Evolutionary conservation across 2,797 vertebrate species (phyloP), one percentile per base, ranked within the genome.

Genomic region (Squalus acanthias): DNA sequence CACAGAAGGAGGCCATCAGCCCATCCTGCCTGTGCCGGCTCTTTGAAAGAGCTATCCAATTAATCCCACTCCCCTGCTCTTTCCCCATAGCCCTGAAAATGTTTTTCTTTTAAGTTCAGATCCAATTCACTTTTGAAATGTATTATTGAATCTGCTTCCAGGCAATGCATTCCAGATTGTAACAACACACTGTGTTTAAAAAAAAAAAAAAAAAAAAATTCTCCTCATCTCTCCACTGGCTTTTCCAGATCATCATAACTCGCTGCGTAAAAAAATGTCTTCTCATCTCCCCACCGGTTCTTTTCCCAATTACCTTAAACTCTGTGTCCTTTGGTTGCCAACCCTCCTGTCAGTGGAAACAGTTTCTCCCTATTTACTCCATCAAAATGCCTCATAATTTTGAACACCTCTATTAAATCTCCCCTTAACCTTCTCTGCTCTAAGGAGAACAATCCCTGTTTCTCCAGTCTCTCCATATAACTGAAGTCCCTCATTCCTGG

Each of bases 91-190:
- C 33, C 60, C 15, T 39, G 33, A 13, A 92, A 67, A 67, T 46
- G 17, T 46, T n/a, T 39, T n/a, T 1, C 46, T 93, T 93, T 69
- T 69, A 8, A 65, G 22, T 93, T 46, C n/a, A 39, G n/a, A 92
- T 67, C 17, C n/a, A 69, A 20, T 67, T 46, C n/a, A 63, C 91
- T 46, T 39, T 93, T 39, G 65, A 69, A 93, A 69, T 22, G 39
- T 93, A 93, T 46, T 46, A 93, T 69, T 69, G n/a, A 93, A 93
- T 39, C 63, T 93, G 17, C 65, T 46, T 93, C 65, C n/a, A 93
- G 65, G 20, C n/a, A n/a, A 3, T 67, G 20, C n/a, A 9, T 93
- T 91, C 29, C 88, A 92, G 60, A 17, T 92, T 2, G 15, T 67
- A 65, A 67, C 33, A 92, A n/a, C 13, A 13, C 33, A 92, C 33